Conservation (phyloP, 2,797 vertebrate genomes). For the Gobio occitaniae region DNA sequence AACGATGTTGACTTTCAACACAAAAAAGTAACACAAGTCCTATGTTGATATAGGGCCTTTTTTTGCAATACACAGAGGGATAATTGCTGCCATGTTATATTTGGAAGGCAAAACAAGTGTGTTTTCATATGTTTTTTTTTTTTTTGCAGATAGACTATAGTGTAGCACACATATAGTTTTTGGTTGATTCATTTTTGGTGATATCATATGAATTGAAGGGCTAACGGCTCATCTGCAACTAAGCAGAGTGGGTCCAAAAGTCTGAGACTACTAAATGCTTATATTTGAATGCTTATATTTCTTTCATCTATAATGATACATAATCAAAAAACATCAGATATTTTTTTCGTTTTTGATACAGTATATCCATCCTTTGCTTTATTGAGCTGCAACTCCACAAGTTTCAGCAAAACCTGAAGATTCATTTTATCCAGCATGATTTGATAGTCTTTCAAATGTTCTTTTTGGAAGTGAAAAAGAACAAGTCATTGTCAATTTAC, state of each 20-base stretch:
- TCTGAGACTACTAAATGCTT: neutral
- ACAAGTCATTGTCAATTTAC: neutral
- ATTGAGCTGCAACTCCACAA: neutral
- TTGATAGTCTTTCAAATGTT: neutral
- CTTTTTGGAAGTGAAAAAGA: neutral
- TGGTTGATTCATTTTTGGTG: constrained; percentile 52
- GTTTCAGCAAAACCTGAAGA: neutral
- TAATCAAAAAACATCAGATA: neutral
- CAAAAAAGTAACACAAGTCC: constrained; percentile 43
- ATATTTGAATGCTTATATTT: neutral
- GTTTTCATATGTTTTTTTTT: constrained; percentile 28
- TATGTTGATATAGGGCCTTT: constrained; percentile 62
- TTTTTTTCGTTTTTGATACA: neutral
- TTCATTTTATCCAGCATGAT: neutral
- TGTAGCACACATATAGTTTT: constrained; percentile 47
- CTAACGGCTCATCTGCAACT: constrained; percentile 43
- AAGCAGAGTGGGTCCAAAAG: constrained; percentile 3
- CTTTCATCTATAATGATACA: too few species aligned
- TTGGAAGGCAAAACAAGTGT: constrained; percentile 69
- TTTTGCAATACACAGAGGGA: constrained; percentile 58
- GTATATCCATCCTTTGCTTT: neutral
- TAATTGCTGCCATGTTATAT: constrained; percentile 69
- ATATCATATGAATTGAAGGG: constrained; percentile 57
- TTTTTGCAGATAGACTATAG: constrained; percentile 54
- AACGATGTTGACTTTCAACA: constrained; percentile 68